Evolutionary conservation across 1,140 invertebrate species (phyloP).

Genomic region (Tetramorium alpestre): DNA sequence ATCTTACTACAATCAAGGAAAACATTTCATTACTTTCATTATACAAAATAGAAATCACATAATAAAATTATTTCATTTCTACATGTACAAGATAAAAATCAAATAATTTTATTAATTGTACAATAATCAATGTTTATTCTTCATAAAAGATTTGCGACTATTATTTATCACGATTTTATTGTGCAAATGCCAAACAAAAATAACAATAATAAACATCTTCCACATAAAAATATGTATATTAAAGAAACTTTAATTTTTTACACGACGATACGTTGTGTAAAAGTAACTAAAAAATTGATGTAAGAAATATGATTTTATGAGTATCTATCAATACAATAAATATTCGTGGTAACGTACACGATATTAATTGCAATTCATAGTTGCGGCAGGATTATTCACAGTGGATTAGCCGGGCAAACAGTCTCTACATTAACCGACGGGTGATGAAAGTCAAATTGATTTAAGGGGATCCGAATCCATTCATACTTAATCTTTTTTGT

Average conservation of each 20-base stretch:
- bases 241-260: not conserved
- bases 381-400: not conserved
- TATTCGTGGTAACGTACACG: not conserved
- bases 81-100: not conserved
- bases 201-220: not conserved
- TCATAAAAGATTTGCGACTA: not conserved
- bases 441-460: slow-evolving; percentile 35
- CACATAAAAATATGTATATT: not conserved
- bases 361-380: slow-evolving; percentile 10
- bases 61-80: not conserved
- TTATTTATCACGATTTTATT: slow-evolving; percentile 1
- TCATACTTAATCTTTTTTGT: not conserved
- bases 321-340: not conserved
- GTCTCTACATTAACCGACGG: slow-evolving; percentile 31
- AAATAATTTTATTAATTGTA: slow-evolving; percentile 5
- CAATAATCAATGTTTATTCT: not conserved
- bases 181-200: not conserved
- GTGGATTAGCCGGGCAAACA: slow-evolving; percentile 35
- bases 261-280: not conserved
- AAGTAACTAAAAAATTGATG: not conserved
- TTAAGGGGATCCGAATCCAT: not conserved
- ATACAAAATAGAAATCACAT: not conserved
- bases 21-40: too few relatives aligned
- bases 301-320: not conserved
- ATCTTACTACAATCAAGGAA: not conserved